Conservation (phyloP, 2,113 vertebrate genomes). For the Grammomys surdaster region DNA sequence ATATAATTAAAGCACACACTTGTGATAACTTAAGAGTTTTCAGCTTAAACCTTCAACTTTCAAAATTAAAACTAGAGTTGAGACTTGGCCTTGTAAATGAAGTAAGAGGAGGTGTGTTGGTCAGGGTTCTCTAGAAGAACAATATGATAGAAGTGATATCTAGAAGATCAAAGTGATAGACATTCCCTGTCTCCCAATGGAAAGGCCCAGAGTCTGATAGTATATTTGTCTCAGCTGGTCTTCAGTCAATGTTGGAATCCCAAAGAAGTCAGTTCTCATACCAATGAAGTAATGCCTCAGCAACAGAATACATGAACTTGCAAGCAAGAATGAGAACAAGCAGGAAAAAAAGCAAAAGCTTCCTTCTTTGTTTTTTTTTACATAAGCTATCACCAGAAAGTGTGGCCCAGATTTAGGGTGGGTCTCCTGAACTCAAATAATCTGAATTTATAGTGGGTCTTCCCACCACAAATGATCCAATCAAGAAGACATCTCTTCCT, state of each 20-base stretch:
- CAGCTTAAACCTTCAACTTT: constrained; percentile 19
- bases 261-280: neutral
- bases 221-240: neutral
- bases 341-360: neutral
- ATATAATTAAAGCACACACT: neutral
- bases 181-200: neutral
- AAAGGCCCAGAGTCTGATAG: neutral
- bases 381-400: neutral
- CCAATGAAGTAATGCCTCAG: neutral
- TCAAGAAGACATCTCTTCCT: neutral
- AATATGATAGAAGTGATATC: neutral
- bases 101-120: neutral
- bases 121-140: neutral
- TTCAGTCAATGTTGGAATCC: neutral
- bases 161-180: neutral
- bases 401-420: neutral
- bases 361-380: neutral
- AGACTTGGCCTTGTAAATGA: neutral
- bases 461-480: neutral
- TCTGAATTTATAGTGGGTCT: neutral
- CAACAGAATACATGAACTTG: neutral
- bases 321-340: neutral
- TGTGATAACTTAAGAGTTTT: neutral
- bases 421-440: neutral
- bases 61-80: neutral